Percentiles rank a stretch among this genome's conserved stretches.
phyloP scores from a whole-genome alignment of 2,888 invertebrate species.

The Pristionchus arcanus region DNA sequence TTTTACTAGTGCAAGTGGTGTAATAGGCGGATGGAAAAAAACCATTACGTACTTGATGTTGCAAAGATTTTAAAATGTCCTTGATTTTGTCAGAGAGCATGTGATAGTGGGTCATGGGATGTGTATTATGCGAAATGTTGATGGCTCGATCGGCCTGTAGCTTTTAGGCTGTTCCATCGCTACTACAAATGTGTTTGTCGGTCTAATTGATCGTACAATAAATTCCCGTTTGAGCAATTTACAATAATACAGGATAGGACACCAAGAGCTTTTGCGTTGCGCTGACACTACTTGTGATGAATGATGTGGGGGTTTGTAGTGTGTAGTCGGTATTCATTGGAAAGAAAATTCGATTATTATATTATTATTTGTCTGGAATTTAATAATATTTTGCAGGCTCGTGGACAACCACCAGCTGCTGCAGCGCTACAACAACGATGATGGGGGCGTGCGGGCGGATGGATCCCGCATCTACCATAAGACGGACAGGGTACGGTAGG shows the following conservation, averaged over 20 bases:
- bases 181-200: neutral
- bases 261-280: neutral
- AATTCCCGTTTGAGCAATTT: neutral
- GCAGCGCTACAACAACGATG: constrained; percentile 53
- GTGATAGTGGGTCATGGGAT: too few species aligned
- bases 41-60: too few species aligned
- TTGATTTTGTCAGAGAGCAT: too few species aligned
- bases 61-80: too few species aligned
- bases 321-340: too few species aligned
- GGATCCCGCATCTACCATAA: constrained; percentile 50
- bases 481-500: constrained; percentile 54
- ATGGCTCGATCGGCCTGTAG: too few species aligned
- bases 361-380: neutral
- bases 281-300: neutral
- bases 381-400: constrained; percentile 11
- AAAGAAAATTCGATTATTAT: too few species aligned
- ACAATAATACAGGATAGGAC: neutral
- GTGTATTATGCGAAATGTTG: too few species aligned
- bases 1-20: too few species aligned
- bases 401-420: constrained; percentile 57
- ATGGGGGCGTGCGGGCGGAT: neutral
- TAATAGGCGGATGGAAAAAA: too few species aligned
- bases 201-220: neutral
- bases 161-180: too few species aligned
- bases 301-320: neutral